Conservation (phyloP, 2,113 vertebrate species). For the Boleophthalmus pectinirostris region DNA sequence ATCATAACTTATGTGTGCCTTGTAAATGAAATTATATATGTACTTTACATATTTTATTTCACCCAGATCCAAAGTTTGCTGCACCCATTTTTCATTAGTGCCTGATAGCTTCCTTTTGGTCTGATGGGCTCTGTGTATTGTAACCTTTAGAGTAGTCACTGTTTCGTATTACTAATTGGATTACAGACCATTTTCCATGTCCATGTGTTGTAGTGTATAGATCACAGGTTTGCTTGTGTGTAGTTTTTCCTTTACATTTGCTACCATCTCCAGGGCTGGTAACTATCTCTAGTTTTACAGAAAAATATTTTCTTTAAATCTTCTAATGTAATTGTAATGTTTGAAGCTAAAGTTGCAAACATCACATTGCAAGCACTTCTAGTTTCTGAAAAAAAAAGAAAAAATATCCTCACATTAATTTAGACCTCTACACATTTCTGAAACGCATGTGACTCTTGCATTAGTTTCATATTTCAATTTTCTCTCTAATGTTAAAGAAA, state of each 20-base stretch:
- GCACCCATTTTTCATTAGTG: not conserved
- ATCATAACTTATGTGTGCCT: not conserved
- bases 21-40: not conserved
- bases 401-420: no score
- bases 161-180: not conserved
- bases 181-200: not conserved
- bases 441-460: no score
- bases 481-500: not conserved
- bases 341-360: no score
- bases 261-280: not conserved
- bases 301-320: no score
- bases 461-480: not conserved
- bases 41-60: slow-evolving; percentile 11
- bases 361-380: no score
- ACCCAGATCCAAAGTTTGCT: slow-evolving; percentile 49
- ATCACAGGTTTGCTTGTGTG: not conserved
- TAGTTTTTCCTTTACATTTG: slow-evolving; percentile 11
- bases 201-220: not conserved
- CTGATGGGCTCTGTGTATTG: not conserved
- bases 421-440: no score
- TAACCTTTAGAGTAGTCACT: slow-evolving; percentile 4
- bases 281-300: not conserved
- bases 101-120: not conserved
- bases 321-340: no score
- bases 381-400: no score